These are phyloP conservation scores for Haemorhous mexicanus DNA, from an alignment of 2,113 vertebrate species.

Conservation along the genomic window DNA sequence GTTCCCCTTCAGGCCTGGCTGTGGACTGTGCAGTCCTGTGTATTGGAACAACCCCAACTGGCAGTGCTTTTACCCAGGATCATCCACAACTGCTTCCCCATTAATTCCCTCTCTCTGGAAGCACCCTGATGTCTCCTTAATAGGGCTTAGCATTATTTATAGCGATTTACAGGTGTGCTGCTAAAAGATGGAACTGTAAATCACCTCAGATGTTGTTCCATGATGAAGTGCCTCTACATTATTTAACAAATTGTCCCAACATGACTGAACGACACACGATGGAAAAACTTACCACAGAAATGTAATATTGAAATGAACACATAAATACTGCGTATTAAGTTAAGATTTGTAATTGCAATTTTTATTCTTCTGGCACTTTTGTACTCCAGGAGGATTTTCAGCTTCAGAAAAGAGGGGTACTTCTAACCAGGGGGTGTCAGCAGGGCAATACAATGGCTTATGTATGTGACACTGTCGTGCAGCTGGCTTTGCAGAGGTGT, in stretches of 20 bases:
- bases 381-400: not conserved
- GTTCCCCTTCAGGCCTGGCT: not conserved
- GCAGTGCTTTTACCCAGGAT: not conserved
- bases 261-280: not conserved
- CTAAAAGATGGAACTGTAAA: not conserved
- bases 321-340: not conserved
- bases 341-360: not conserved
- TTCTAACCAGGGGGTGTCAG: not conserved
- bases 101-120: not conserved
- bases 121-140: constrained; percentile 12
- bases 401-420: not conserved
- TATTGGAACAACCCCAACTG: not conserved
- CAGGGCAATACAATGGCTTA: not conserved
- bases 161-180: constrained; percentile 15
- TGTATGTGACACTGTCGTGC: not conserved
- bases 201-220: not conserved
- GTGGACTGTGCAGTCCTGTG: not conserved
- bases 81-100: not conserved
- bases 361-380: not conserved
- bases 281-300: not conserved
- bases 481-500: not conserved
- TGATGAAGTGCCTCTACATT: not conserved
- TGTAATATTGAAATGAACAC: not conserved
- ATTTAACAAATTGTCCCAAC: constrained; percentile 33
- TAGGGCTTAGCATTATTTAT: constrained; percentile 17